Conservation (phyloP, 1,140 invertebrate genomes). For the Calliopsis andreniformis region DNA sequence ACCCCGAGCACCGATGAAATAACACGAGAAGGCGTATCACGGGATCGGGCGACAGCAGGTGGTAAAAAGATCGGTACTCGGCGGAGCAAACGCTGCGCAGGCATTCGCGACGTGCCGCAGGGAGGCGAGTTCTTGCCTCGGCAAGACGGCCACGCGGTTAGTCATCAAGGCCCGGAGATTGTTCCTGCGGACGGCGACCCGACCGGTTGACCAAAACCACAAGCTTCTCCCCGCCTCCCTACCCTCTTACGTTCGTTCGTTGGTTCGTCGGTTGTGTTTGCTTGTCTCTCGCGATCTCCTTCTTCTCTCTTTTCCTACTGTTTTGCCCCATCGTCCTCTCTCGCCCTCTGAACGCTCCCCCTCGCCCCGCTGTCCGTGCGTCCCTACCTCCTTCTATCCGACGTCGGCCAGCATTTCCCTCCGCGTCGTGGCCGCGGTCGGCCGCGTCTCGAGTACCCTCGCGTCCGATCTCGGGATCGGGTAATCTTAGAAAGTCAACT, state of each 20-base stretch:
- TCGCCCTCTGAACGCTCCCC: neutral
- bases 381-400: neutral
- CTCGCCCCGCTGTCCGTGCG: too few species aligned
- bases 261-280: neutral
- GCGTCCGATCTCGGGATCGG: constrained; percentile 41
- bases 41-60: constrained; percentile 68
- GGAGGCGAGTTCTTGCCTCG: constrained; percentile 74
- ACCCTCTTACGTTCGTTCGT: neutral
- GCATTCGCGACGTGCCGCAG: constrained; percentile 73
- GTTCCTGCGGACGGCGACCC: constrained; percentile 66
- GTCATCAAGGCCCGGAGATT: constrained; percentile 75
- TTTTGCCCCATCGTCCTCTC: neutral
- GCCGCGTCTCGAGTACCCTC: constrained; percentile 12
- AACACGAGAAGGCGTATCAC: constrained; percentile 46
- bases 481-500: constrained; percentile 55
- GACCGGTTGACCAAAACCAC: constrained; percentile 75
- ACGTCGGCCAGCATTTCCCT: constrained; percentile 30
- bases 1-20: constrained; percentile 29
- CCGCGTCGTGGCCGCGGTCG: constrained; percentile 23
- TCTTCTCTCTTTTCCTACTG: constrained; percentile 34
- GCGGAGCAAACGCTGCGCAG: constrained; percentile 67
- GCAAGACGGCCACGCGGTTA: constrained; percentile 74
- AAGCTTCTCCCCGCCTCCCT: constrained; percentile 53
- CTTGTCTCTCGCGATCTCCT: constrained; percentile 15
- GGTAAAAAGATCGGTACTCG: constrained; percentile 75